Evolutionary conservation across 2,888 invertebrate species (phyloP), one percentile per base, ranked within the genome.

Genomic region (Sarcophaga carnaria): DNA sequence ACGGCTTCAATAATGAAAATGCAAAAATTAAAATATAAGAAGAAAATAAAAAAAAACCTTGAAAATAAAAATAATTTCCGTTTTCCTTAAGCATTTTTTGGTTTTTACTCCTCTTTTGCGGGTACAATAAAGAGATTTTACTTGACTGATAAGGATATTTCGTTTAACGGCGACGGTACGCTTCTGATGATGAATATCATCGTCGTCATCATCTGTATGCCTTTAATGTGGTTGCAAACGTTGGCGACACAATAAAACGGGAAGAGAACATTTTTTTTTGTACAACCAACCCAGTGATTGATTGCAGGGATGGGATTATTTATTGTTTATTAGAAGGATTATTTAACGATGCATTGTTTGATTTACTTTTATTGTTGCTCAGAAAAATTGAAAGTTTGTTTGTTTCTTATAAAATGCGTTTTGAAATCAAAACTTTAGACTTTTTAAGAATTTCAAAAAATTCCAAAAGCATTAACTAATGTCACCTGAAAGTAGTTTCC

Each of bases 111-210:
- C 63, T 77, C 27, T 83, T 75, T 62, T 60, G 74, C 27, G 47
- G 71, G 78, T 77, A 78, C 81, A 80, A 86, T 74, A 86, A 77
- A 83, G 49, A 86, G 86, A 86, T 86, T 77, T 83, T 49, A 66
- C 64, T 6, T 64, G 27, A 81, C 22, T 83, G 86, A 86, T 86
- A 86, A 86, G 80, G 78, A 37, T 6, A 71, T 80, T 77, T 76
- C 69, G 63, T 67, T 75, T 76, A 81, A 69, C 83, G 64, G 37
- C 66, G 12, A 86, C 70, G 83, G 83, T 83, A 80, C 69, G 72
- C 37, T 78, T 75, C 60, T 27, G 71, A 69, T 74, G 49, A 69
- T 77, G 63, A 80, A 64, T 75, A 75, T 22, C 70, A 70, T 22
- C 22, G 22, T 22, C 78, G 17, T 22, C 45, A 74, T 47, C 17